Percentiles rank a stretch among this genome's conserved stretches.
Evolutionary conservation across 2,113 vertebrate species (phyloP).

Genomic region (Hypocryptadius cinnamomeus): DNA sequence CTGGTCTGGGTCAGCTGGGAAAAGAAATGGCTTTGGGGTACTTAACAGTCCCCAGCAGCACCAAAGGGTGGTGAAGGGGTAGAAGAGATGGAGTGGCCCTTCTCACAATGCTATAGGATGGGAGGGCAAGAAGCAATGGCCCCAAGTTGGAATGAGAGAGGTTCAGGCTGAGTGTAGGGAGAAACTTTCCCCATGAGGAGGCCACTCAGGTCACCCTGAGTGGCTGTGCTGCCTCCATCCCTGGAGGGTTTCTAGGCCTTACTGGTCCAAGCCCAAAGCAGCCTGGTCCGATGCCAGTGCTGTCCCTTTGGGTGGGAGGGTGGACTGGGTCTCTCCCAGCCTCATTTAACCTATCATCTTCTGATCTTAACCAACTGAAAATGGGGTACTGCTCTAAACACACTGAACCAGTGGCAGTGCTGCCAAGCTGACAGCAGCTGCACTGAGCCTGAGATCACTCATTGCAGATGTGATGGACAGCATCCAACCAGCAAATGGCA

Average conservation of each 20-base stretch:
- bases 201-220: neutral
- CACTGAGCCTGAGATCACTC: neutral
- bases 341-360: neutral
- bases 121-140: neutral
- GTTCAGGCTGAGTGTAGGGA: neutral
- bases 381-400: neutral
- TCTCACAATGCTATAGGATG: neutral
- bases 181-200: neutral
- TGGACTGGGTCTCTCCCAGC: neutral
- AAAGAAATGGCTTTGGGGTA: neutral
- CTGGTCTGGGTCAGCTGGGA: neutral
- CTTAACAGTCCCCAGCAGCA: neutral
- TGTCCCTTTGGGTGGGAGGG: neutral
- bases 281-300: fast-evolving
- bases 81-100: neutral
- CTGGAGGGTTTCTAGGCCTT: neutral
- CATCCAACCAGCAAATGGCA: neutral
- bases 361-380: neutral
- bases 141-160: neutral
- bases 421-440: neutral
- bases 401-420: neutral
- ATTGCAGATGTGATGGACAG: neutral
- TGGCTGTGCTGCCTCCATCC: neutral
- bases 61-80: neutral
- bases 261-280: neutral